A percentile compares a stretch with the other conserved stretches of the same genome.
These are phyloP conservation scores for Camponotus floridanus DNA, from an alignment of 1,140 invertebrate species.

Conservation along the genomic window DNA sequence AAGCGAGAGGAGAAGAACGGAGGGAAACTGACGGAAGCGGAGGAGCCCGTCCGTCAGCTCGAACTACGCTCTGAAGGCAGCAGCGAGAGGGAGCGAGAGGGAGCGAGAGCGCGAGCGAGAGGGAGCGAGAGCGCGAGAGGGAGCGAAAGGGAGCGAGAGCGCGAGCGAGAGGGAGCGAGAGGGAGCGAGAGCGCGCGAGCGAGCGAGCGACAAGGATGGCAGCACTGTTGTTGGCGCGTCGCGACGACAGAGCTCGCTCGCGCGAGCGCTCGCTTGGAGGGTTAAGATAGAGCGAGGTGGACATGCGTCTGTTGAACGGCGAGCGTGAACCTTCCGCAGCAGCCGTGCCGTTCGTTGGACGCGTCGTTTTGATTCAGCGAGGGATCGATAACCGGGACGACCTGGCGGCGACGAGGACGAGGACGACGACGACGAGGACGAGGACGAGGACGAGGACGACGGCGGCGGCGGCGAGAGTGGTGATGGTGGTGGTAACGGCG, in stretches of 20 bases:
- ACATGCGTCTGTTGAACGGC: slow-evolving; percentile 65
- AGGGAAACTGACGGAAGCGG: slow-evolving; percentile 29
- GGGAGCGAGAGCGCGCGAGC: not conserved
- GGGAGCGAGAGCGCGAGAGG: not conserved
- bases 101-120: not conserved
- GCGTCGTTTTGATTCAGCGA: slow-evolving; percentile 73
- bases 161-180: not conserved
- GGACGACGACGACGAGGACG: not conserved
- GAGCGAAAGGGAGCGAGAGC: not conserved
- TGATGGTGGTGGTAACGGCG: too few relatives aligned
- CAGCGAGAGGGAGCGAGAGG: too few relatives aligned
- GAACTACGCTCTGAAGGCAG: slow-evolving; percentile 2
- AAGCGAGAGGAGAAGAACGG: not conserved
- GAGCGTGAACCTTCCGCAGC: slow-evolving; percentile 69
- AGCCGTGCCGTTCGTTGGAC: slow-evolving; percentile 66
- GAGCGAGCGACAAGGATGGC: slow-evolving; percentile 54
- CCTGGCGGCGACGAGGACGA: slow-evolving; percentile 19
- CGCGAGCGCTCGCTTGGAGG: not conserved
- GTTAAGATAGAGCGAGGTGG: slow-evolving; percentile 58
- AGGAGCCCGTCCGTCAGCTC: not conserved
- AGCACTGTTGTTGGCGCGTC: slow-evolving; percentile 28
- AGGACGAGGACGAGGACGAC: not conserved
- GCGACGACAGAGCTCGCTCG: slow-evolving; percentile 25
- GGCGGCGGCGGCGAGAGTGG: not conserved
- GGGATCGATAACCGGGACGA: slow-evolving; percentile 77